phyloP scores from a whole-genome alignment of 2,888 invertebrate genomes.

The Cephus runcator region DNA sequence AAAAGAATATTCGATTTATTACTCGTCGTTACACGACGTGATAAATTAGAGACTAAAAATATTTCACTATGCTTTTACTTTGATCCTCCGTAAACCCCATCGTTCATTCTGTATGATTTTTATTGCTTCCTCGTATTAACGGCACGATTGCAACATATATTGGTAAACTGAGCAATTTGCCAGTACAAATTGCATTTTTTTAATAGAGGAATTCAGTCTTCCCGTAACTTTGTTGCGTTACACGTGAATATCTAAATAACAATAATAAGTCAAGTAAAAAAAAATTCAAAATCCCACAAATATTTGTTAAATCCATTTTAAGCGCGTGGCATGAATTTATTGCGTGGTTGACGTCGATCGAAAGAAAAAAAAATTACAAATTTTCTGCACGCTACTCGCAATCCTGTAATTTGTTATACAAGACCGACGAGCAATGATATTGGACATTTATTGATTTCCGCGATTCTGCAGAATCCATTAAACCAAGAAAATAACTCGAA shows the following conservation, averaged over 20 bases:
- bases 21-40: not conserved
- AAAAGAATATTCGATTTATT: not conserved
- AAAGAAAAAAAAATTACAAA: too few species aligned
- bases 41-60: not conserved
- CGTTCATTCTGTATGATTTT: not conserved
- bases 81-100: not conserved
- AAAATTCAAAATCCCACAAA: not conserved
- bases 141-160: not conserved
- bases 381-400: not conserved
- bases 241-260: not conserved
- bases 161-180: not conserved
- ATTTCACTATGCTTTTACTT: not conserved
- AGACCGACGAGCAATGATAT: not conserved
- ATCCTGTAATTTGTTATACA: not conserved
- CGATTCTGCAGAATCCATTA: not conserved
- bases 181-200: not conserved
- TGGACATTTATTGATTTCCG: not conserved
- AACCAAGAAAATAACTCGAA: not conserved
- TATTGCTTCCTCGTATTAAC: not conserved
- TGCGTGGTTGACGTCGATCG: too few species aligned
- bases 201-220: not conserved
- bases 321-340: not conserved
- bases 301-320: not conserved
- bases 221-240: not conserved
- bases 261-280: not conserved